A percentile compares a stretch with the other conserved stretches of the same genome.
phyloP scores from a whole-genome alignment of 2,113 vertebrate genomes.

The Microtus ochrogaster region DNA sequence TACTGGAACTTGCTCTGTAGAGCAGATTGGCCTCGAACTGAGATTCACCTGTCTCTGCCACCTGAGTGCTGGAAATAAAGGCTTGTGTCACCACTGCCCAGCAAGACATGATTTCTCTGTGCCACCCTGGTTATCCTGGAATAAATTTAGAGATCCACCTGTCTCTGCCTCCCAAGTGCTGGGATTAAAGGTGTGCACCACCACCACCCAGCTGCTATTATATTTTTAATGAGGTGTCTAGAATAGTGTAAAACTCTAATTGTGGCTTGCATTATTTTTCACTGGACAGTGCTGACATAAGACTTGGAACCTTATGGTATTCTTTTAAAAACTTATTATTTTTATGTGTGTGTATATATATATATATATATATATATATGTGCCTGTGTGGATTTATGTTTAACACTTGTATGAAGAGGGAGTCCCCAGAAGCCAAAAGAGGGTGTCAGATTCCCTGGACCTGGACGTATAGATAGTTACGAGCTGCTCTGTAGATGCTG shows the following conservation, averaged over 20 bases:
- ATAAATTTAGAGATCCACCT: not conserved
- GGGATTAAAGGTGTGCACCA: too few relatives aligned
- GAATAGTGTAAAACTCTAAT: slow-evolving; percentile 40
- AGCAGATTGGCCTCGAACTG: not conserved
- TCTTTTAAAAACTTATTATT: not conserved
- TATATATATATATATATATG: too few relatives aligned
- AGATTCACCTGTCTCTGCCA: not conserved
- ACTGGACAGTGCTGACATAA: not conserved
- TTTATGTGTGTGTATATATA: not conserved
- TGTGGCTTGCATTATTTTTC: slow-evolving; percentile 25
- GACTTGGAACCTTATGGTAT: not conserved
- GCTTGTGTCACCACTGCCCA: fast-evolving
- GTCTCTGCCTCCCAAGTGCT: not conserved
- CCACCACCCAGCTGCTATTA: not conserved
- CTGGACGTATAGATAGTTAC: not conserved
- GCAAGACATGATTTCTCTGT: too few relatives aligned
- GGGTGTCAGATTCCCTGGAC: not conserved
- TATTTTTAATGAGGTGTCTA: slow-evolving; percentile 38
- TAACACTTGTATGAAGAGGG: not conserved
- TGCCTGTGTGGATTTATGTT: not conserved
- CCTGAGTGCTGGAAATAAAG: not conserved
- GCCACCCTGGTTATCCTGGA: too few relatives aligned
- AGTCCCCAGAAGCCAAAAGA: not conserved
- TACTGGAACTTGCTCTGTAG: not conserved
- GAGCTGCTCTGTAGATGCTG: not conserved